Conservation (phyloP, 1,140 invertebrate species). For the Sesamia nonagrioides region DNA sequence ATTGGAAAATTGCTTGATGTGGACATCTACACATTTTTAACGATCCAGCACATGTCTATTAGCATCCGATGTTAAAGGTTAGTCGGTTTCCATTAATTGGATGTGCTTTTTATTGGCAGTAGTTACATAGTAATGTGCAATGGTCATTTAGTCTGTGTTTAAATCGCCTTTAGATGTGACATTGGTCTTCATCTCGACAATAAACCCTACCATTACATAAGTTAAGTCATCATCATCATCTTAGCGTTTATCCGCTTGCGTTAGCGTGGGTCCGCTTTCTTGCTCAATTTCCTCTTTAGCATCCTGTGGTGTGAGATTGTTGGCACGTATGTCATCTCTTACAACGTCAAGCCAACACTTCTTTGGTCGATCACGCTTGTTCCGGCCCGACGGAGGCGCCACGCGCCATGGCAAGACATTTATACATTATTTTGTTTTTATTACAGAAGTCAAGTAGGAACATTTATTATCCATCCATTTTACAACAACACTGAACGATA, state of each 20-base stretch:
- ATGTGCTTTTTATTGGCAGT: neutral
- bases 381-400: too few species aligned
- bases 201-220: too few species aligned
- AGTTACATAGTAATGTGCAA: neutral
- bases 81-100: constrained; percentile 2
- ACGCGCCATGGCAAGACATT: too few species aligned
- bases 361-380: too few species aligned
- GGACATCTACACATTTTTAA: neutral
- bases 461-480: neutral
- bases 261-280: too few species aligned
- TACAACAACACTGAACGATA: neutral
- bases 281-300: too few species aligned
- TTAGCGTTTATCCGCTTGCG: too few species aligned
- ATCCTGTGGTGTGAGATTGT: too few species aligned
- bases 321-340: too few species aligned
- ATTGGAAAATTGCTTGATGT: constrained; percentile 1
- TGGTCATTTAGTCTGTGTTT: neutral
- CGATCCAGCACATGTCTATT: neutral
- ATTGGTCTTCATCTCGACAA: neutral
- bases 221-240: too few species aligned
- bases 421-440: too few species aligned
- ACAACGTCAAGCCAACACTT: too few species aligned
- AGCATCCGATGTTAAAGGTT: constrained; percentile 15
- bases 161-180: neutral
- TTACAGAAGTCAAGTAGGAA: neutral